Conservation (phyloP, 1,140 invertebrate genomes). For the Drosophila hydei region DNA sequence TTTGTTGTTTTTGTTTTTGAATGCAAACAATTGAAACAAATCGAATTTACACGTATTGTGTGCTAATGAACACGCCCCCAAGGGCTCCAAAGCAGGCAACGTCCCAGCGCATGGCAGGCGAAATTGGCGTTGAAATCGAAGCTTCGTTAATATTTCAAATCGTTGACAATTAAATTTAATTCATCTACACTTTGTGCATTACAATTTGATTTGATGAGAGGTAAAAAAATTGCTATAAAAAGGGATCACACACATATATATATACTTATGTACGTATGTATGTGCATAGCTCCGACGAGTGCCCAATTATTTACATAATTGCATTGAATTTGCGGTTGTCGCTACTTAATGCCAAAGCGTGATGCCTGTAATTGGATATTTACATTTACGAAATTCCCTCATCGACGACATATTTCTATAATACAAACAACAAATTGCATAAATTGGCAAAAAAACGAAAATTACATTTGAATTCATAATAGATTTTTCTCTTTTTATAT, state of each 20-base stretch:
- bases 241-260: background rate
- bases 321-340: slow-evolving; percentile 42
- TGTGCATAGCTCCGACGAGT: background rate
- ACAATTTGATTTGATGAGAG: slow-evolving; percentile 23
- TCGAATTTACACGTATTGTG: slow-evolving; percentile 59
- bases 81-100: background rate
- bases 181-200: slow-evolving; percentile 46
- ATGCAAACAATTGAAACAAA: slow-evolving; percentile 60
- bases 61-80: slow-evolving; percentile 22
- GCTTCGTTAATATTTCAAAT: slow-evolving; percentile 68
- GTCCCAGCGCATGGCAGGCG: background rate
- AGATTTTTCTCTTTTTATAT: no score
- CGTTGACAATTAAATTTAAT: slow-evolving; percentile 66
- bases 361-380: slow-evolving; percentile 28
- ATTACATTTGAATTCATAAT: background rate
- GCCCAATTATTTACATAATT: slow-evolving; percentile 43
- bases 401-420: slow-evolving; percentile 4
- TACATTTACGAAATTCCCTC: slow-evolving; percentile 4
- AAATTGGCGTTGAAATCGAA: slow-evolving; percentile 26
- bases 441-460: background rate
- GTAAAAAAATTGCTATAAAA: background rate
- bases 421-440: background rate
- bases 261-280: background rate
- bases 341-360: slow-evolving; percentile 14
- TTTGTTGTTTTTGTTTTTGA: slow-evolving; percentile 18